Base-by-base conservation (phyloP, 2,888 invertebrate genomes). In the Heliconius aoede region DNA sequence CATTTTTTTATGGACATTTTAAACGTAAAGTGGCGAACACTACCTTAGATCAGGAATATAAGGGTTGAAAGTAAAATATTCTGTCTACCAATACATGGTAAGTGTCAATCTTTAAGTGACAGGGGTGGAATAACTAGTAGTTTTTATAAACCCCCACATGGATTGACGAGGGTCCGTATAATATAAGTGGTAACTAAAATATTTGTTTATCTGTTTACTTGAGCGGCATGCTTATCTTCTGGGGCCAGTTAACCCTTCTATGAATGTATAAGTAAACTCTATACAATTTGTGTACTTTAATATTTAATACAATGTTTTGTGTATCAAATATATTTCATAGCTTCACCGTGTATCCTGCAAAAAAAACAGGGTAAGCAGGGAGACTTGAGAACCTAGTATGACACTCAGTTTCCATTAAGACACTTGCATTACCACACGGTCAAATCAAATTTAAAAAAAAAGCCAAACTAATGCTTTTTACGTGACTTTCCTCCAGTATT, bases 61-160 rank as follows among this genome's bases (percentile, higher is more conserved):
- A 60, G 46, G 9, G 60, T 60, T 11, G 58, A 36, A 72, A 72
- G 60, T 72, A 58, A 55, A 69, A 51, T 7, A 15, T n/a, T 8
- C 2, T 15, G 15, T 28, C 55, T 69, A 51, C 30, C 51, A n/a
- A 68, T 55, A 55, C 9, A 68, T 68, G 68, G 9, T 51, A n/a
- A 68, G 68, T 68, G 68, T 30, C 68, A 68, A 68, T 51, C 51
- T 68, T 51, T 11, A 51, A 68, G 51, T 51, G 68, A n/a, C 46
- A 51, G 51, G 51, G 46, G 68, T 30, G 30, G n/a, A 68, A 68
- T 28, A 51, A 28, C 51, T 51, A 51, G 46, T 28, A 28, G 8
- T 68, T 68, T 68, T 68, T 68, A 51, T 68, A 28, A 68, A 40
- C 11, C 46, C 18, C 40, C 28, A 68, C 46, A 68, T 46, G 21